Evolutionary conservation across 2,797 vertebrate species (phyloP), one percentile per base, ranked within the genome.

Genomic region (Rhynchotus rufescens): DNA sequence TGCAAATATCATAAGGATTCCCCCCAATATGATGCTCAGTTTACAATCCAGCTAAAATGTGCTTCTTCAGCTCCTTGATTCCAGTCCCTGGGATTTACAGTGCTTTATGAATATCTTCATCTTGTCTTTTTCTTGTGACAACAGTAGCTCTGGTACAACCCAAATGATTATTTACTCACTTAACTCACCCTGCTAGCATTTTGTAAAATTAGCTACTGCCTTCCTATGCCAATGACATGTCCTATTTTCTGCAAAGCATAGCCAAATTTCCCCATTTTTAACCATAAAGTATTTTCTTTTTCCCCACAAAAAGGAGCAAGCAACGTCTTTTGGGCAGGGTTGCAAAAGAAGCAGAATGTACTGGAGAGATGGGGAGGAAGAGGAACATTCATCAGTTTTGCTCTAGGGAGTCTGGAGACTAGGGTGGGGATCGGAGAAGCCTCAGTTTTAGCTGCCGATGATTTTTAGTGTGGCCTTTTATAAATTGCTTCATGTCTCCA

Each of bases 341-440:
- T 79, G 52, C 79, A 66, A 57, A 71, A 5, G 17, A 80, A 72
- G 25, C 60, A 78, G 13, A 51, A 60, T 11, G 42, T 25, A 15
- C 23, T 69, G 66, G 28, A 34, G 51, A 0, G 0, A 36, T 25
- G 34, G 22, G 0, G 25, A 36, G 30, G 66, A 66, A 45, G 14
- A 15, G 22, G 59, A 62, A 52, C 0, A 1, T 54, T 16, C 60
- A 19, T 30, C 69, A 49, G 54, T 64, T 91, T 94, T 81, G 47
- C 25, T 52, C 9, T 12, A 4, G 20, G 28, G 38, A 59, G 9
- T 22, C 1, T 5, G 52, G 45, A 66, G 30, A 75, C 3, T 23
- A 84, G 34, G 20, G 20, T 42, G 38, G 26, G 54, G 47, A 78
- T 28, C 3, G 4, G 54, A 36, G 32, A 86, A 82, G 19, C 36